Conservation (phyloP, 1,140 invertebrate species). For the Hypsibius dujardini region DNA sequence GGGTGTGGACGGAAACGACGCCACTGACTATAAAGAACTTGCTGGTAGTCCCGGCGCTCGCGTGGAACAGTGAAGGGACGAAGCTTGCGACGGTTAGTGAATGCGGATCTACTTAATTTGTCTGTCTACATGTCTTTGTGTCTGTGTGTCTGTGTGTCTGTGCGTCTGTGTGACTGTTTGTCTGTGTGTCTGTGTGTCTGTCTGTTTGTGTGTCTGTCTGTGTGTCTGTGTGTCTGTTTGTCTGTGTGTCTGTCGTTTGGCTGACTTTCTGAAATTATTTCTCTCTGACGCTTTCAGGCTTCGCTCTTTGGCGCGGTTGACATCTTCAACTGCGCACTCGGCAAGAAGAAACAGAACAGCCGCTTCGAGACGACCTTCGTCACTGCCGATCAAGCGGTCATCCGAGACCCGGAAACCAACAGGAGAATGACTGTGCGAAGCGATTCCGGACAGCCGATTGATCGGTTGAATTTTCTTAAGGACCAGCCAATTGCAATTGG, state of each 20-base stretch:
- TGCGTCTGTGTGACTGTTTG: too few relatives aligned
- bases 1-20: slow-evolving; percentile 58
- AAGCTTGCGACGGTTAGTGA: slow-evolving; percentile 38
- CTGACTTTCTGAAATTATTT: slow-evolving; percentile 21
- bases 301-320: slow-evolving; percentile 64
- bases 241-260: too few relatives aligned
- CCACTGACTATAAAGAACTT: slow-evolving; percentile 58
- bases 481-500: slow-evolving; percentile 46
- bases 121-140: too few relatives aligned
- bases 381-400: slow-evolving; percentile 45
- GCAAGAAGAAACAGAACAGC: slow-evolving; percentile 53
- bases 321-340: slow-evolving; percentile 60
- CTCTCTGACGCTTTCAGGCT: slow-evolving; percentile 38
- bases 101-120: too few relatives aligned
- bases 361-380: slow-evolving; percentile 74
- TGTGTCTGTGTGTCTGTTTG: too few relatives aligned
- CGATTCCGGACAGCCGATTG: slow-evolving; percentile 68
- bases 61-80: slow-evolving; percentile 82
- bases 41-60: slow-evolving; percentile 66
- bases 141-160: too few relatives aligned
- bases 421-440: slow-evolving; percentile 56
- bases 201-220: too few relatives aligned
- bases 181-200: too few relatives aligned
- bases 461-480: slow-evolving; percentile 56
- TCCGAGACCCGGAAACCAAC: slow-evolving; percentile 28